Evolutionary conservation across 2,113 vertebrate species (phyloP).

Genomic region (Neogale vison): DNA sequence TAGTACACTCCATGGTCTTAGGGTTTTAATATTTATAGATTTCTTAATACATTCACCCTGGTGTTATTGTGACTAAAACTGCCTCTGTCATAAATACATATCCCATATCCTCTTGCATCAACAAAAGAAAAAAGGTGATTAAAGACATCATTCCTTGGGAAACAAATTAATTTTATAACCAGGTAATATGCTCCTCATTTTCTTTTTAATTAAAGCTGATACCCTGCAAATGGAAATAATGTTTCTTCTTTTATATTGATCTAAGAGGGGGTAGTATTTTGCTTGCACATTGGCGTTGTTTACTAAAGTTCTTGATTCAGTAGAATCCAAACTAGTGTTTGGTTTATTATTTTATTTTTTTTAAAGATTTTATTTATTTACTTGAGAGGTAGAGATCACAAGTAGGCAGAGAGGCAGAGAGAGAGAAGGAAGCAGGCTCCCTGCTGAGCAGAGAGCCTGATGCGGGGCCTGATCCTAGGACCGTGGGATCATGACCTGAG

Average conservation of each 20-base stretch:
- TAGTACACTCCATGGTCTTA: neutral
- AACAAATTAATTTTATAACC: neutral
- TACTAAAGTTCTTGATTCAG: neutral
- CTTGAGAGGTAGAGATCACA: too few relatives aligned
- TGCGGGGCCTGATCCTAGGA: too few relatives aligned
- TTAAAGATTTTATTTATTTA: too few relatives aligned
- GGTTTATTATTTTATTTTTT: neutral
- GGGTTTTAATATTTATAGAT: neutral
- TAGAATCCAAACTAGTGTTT: slow-evolving; percentile 19
- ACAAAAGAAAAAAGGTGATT: neutral
- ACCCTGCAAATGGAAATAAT: neutral
- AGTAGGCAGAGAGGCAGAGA: too few relatives aligned
- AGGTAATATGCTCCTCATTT: neutral
- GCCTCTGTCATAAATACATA: neutral
- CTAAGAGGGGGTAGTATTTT: neutral
- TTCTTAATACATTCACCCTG: neutral
- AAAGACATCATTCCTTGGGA: neutral
- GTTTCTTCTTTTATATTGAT: slow-evolving; percentile 16
- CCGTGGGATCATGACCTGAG: too few relatives aligned
- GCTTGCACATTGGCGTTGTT: neutral
- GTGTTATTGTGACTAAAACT: neutral
- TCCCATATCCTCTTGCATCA: neutral
- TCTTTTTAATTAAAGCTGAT: slow-evolving; percentile 29
- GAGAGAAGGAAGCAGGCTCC: too few relatives aligned
- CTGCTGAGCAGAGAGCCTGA: too few relatives aligned